Evolutionary conservation across 2,113 vertebrate species (phyloP), one percentile per base, ranked within the genome.

Genomic region (Chaenocephalus aceratus): DNA sequence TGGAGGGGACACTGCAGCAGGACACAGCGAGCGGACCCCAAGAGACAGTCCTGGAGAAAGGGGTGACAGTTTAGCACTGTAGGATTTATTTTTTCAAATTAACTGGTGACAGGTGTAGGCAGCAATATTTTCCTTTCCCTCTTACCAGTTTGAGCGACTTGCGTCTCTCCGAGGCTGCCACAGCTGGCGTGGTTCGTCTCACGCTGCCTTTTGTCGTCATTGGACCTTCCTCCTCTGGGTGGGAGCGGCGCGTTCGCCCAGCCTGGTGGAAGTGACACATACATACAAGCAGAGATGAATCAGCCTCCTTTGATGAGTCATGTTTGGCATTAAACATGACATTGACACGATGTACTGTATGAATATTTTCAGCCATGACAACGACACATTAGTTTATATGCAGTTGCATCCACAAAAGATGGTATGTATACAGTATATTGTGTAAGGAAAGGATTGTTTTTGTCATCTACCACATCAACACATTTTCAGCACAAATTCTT

Each of bases 101-200:
- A 73, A 59, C 26, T 63, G 34, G 14, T 36, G 26, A 36, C 5
- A 30, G 16, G n/a, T 6, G 16, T 9, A 52, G 58, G 14, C 45
- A 53, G 45, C 13, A 36, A 53, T 9, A 12, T 49, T 30, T 18
- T 2, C 4, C 65, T 52, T 51, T 64, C 10, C 51, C 2, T 57
- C 95, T 94, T 88, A 97, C 97, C 95, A 98, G 87, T 15, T 96
- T 97, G 52, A 96, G 65, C 0, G 96, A 97, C 86, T 87, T 97
- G 86, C 94, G 96, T 85, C 91, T 94, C 82, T 96, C 96, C 0
- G 95, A 92, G 0, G 95, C 95, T 0, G 96, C 91, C 15, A 96
- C 96, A 0, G 94, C 94, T 2, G 95, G 95, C 1, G 93, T 92
- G 57, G 84, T 88, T 34, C 88, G 84, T 36, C 78, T 86, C 6